Percentiles rank a stretch among this genome's conserved stretches.
Conservation (phyloP, 2,113 vertebrate species). For the Pseudorhombus dupliciocellatus region DNA sequence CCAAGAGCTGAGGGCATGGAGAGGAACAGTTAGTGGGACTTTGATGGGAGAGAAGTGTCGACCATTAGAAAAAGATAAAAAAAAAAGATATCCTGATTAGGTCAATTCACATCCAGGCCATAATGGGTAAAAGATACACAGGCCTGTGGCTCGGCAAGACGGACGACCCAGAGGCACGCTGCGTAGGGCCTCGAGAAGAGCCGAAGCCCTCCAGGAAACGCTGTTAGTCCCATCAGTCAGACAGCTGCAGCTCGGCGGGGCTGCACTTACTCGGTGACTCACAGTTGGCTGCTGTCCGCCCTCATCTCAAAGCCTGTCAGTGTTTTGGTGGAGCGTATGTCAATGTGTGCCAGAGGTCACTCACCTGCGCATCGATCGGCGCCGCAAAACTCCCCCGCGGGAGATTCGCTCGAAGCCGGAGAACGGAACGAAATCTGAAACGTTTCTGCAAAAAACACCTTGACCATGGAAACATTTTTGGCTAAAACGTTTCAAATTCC, state of each 20-base stretch:
- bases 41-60: background rate
- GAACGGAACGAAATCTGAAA: constrained; percentile 88
- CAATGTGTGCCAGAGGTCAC: constrained; percentile 60
- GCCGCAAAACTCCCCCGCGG: constrained; percentile 23
- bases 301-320: constrained; percentile 11
- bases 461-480: constrained; percentile 86
- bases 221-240: constrained; percentile 35
- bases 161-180: background rate
- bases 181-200: constrained; percentile 8
- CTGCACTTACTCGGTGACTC: constrained; percentile 14
- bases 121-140: background rate
- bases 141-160: background rate
- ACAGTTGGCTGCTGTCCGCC: constrained; percentile 25
- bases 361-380: constrained; percentile 60
- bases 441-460: constrained; percentile 89
- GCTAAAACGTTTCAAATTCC: constrained; percentile 90
- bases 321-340: constrained; percentile 18
- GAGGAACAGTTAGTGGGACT: background rate
- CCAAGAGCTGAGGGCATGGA: constrained; percentile 11
- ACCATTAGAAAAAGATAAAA: background rate
- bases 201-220: constrained; percentile 42
- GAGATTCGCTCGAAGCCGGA: constrained; percentile 68
- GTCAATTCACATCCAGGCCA: background rate
- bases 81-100: background rate
- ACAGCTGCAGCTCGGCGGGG: constrained; percentile 25